A percentile compares a stretch with the other conserved stretches of the same genome.
Conservation (phyloP, 1,140 invertebrate species). For the Parasteatoda tepidariorum region DNA sequence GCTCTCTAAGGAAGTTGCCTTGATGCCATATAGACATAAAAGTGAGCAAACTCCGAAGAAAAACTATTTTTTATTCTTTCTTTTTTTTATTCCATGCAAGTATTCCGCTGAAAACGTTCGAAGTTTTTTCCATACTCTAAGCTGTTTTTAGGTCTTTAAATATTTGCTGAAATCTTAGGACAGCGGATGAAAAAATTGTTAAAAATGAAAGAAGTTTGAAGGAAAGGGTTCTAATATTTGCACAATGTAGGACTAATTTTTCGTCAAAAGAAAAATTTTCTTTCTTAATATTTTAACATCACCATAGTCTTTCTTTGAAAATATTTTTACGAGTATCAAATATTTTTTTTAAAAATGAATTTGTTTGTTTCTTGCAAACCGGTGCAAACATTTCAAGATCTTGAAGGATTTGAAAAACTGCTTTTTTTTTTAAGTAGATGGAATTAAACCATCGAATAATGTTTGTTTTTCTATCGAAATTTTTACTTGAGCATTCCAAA, state of each 20-base stretch:
- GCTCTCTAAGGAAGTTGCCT: background rate
- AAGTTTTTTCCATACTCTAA: background rate
- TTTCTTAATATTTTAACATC: slow-evolving; percentile 36
- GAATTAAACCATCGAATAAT: slow-evolving; percentile 16
- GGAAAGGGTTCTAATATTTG: slow-evolving; percentile 38
- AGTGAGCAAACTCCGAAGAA: slow-evolving; percentile 15
- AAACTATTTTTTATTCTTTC: background rate
- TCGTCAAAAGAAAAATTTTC: slow-evolving; percentile 6
- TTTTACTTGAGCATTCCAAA: too few relatives aligned
- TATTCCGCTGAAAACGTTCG: background rate
- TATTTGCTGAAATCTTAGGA: slow-evolving; percentile 49
- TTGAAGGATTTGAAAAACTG: background rate
- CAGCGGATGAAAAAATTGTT: background rate
- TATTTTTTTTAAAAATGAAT: slow-evolving; percentile 4
- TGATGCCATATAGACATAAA: slow-evolving; percentile 23
- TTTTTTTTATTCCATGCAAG: background rate
- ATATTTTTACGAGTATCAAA: background rate
- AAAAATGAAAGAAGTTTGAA: slow-evolving; percentile 17
- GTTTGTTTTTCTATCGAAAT: too few relatives aligned
- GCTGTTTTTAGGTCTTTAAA: slow-evolving; percentile 47
- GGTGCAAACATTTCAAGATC: slow-evolving; percentile 32
- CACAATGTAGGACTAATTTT: slow-evolving; percentile 33
- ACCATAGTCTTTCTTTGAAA: slow-evolving; percentile 9
- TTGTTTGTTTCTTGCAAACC: slow-evolving; percentile 45
- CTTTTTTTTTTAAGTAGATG: background rate